Evolutionary conservation across 2,888 invertebrate genomes (phyloP).

Genomic region (Endotricha flammealis): DNA sequence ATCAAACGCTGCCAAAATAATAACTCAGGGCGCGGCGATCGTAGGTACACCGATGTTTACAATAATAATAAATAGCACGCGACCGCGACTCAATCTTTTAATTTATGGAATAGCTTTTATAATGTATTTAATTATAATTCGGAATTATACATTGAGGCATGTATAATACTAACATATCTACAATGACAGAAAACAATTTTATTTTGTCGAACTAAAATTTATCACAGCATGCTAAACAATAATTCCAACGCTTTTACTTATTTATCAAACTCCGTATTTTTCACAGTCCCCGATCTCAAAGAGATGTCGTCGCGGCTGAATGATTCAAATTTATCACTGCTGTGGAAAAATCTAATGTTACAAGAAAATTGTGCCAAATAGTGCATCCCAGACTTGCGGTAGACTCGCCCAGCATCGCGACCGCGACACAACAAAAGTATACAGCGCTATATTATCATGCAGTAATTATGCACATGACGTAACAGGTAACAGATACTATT

Average conservation of each 20-base stretch:
- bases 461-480: constrained; percentile 36
- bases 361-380: constrained; percentile 33
- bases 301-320: not conserved
- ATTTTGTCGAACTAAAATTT: not conserved
- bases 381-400: constrained; percentile 33
- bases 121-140: too few species aligned
- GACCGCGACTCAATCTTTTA: constrained; percentile 4
- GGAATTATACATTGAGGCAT: too few species aligned
- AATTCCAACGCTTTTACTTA: not conserved
- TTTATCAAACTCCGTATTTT: not conserved
- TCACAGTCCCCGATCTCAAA: not conserved
- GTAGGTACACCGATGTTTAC: constrained; percentile 33
- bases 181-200: not conserved
- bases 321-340: constrained; percentile 5
- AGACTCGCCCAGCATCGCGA: constrained; percentile 32
- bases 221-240: not conserved
- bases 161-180: not conserved
- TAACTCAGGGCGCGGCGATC: constrained; percentile 42
- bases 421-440: constrained; percentile 26
- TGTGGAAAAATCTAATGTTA: constrained; percentile 23
- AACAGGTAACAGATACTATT: constrained; percentile 33
- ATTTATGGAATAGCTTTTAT: constrained; percentile 1
- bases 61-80: constrained; percentile 34
- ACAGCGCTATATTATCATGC: constrained; percentile 21
- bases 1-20: constrained; percentile 61